phyloP scores from a whole-genome alignment of 2,797 vertebrate genomes.

The Anguilla obscura region DNA sequence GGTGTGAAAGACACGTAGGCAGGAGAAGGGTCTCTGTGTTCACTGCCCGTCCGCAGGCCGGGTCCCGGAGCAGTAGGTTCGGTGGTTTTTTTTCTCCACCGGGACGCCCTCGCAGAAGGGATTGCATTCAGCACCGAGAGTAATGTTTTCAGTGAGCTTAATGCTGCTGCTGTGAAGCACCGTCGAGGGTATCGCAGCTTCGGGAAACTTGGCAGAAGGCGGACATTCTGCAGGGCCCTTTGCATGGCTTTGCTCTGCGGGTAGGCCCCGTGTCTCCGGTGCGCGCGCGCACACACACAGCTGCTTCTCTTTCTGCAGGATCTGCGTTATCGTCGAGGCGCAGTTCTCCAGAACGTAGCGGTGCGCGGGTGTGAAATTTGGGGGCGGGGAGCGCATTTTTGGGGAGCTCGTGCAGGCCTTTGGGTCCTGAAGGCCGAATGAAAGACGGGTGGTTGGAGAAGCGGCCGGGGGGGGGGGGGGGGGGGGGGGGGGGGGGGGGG shows the following conservation, averaged over 20 bases:
- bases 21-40: slow-evolving; percentile 30
- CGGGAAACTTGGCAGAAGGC: neutral
- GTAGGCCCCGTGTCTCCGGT: neutral
- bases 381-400: slow-evolving; percentile 44
- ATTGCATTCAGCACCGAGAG: neutral
- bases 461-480: neutral
- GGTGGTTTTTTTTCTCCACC: neutral
- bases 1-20: neutral
- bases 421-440: neutral
- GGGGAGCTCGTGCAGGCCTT: slow-evolving; percentile 27
- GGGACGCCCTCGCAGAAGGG: neutral
- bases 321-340: slow-evolving; percentile 48
- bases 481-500: slow-evolving; percentile 34
- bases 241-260: neutral
- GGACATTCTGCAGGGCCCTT: neutral
- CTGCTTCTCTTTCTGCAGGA: neutral
- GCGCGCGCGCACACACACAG: neutral
- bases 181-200: neutral
- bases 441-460: neutral
- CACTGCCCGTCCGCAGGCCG: slow-evolving; percentile 31
- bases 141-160: neutral
- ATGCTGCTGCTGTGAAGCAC: neutral
- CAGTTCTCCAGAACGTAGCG: slow-evolving; percentile 58
- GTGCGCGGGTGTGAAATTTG: slow-evolving; percentile 54
- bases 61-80: slow-evolving; percentile 19